These are phyloP conservation scores for Crematogaster levior DNA, from an alignment of 2,888 invertebrate species.

Conservation along the genomic window DNA sequence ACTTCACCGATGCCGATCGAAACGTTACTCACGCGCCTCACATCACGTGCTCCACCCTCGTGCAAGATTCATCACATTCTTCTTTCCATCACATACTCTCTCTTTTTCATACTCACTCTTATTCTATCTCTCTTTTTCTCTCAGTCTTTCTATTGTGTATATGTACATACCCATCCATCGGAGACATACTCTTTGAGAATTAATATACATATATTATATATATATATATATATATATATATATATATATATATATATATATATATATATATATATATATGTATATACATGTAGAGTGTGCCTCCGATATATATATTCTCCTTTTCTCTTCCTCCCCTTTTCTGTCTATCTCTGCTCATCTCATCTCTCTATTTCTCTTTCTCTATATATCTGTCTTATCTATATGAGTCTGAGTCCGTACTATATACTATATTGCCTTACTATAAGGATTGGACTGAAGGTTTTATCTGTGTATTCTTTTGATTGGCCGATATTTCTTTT, in stretches of 20 bases:
- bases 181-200: constrained; percentile 14
- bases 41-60: constrained; percentile 15
- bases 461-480: constrained; percentile 82
- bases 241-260: constrained; percentile 31
- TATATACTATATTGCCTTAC: constrained; percentile 82
- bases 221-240: constrained; percentile 14
- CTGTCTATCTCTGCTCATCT: constrained; percentile 20
- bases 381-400: constrained; percentile 51
- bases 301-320: background rate
- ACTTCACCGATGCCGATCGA: constrained; percentile 28
- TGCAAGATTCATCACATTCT: constrained; percentile 64
- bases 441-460: constrained; percentile 85
- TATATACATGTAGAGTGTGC: too few relatives aligned
- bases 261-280: background rate
- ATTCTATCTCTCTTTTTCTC: constrained; percentile 35
- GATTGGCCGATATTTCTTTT: constrained; percentile 76
- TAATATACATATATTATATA: constrained; percentile 36
- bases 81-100: constrained; percentile 61
- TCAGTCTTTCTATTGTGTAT: constrained; percentile 50
- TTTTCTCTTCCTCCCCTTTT: constrained; percentile 3
- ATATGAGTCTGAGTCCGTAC: constrained; percentile 78
- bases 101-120: constrained; percentile 53
- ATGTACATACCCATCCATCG: constrained; percentile 20
- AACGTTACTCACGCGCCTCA: constrained; percentile 1
- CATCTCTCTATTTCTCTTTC: constrained; percentile 33